Evolutionary conservation across 1,140 invertebrate species (phyloP).

Genomic region (Camponotus floridanus): DNA sequence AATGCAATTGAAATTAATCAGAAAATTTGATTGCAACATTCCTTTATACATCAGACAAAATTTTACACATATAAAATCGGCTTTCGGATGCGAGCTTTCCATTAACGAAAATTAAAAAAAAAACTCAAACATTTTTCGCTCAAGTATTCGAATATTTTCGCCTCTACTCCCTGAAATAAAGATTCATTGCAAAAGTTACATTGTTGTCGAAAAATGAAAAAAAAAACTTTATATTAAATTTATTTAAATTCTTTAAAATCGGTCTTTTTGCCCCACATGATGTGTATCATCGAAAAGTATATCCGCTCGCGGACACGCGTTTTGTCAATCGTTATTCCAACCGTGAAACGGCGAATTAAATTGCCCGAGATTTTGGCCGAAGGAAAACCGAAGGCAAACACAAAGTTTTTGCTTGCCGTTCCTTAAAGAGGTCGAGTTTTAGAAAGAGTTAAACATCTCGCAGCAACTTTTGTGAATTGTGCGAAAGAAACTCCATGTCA

Average conservation of each 20-base stretch:
- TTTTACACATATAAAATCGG: background rate
- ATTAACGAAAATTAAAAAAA: background rate
- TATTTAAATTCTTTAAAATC: background rate
- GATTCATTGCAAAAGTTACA: background rate
- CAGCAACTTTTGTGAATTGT: conserved; percentile 28
- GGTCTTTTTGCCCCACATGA: background rate
- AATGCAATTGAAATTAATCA: too few relatives aligned
- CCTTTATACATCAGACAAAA: background rate
- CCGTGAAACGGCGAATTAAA: conserved; percentile 16
- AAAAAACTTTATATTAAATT: too few relatives aligned
- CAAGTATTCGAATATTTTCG: background rate
- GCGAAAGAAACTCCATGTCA: background rate
- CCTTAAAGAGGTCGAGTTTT: conserved; percentile 11
- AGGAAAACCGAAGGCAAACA: background rate
- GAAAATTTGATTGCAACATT: too few relatives aligned
- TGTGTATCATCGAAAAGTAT: background rate
- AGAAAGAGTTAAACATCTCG: conserved; percentile 44
- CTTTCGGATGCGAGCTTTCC: background rate
- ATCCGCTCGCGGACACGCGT: too few relatives aligned
- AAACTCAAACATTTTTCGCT: background rate
- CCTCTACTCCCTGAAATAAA: background rate
- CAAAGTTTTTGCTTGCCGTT: background rate
- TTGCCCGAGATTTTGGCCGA: background rate
- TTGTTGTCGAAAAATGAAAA: too few relatives aligned
- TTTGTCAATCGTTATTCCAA: background rate